These are phyloP conservation scores for Oxyruncus cristatus DNA, from an alignment of 2,113 vertebrate genomes.

Conservation along the genomic window DNA sequence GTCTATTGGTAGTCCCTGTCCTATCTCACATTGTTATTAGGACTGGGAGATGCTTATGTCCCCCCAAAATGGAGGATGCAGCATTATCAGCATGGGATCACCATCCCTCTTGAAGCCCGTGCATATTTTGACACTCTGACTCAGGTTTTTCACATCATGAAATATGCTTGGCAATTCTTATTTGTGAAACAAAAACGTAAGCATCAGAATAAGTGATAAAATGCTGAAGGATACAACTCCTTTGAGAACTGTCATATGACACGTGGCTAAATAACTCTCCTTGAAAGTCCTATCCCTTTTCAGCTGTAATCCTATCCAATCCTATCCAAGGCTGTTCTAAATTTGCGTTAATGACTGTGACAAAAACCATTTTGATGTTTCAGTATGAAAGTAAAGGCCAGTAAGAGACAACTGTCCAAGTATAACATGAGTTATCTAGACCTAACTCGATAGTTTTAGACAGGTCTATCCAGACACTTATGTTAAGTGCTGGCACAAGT, in stretches of 20 bases:
- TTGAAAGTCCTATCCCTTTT: background rate
- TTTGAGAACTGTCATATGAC: background rate
- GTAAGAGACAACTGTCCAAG: background rate
- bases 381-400: background rate
- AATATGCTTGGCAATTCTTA: background rate
- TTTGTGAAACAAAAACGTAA: background rate
- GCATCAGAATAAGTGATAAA: background rate
- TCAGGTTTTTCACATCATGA: background rate
- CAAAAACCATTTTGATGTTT: background rate
- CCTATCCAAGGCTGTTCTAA: background rate
- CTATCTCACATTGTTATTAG: background rate
- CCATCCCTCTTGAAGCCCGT: background rate
- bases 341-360: background rate
- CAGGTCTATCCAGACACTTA: background rate
- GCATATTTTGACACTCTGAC: background rate
- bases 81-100: background rate
- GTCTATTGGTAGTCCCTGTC: background rate
- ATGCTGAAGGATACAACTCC: background rate
- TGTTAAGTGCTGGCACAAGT: background rate
- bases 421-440: background rate
- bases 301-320: background rate
- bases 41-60: background rate
- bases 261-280: background rate
- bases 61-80: background rate
- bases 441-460: background rate